Evolutionary conservation across 92 coral and sea anemone species (phyloP).

Genomic region (Diadumene lineata): DNA sequence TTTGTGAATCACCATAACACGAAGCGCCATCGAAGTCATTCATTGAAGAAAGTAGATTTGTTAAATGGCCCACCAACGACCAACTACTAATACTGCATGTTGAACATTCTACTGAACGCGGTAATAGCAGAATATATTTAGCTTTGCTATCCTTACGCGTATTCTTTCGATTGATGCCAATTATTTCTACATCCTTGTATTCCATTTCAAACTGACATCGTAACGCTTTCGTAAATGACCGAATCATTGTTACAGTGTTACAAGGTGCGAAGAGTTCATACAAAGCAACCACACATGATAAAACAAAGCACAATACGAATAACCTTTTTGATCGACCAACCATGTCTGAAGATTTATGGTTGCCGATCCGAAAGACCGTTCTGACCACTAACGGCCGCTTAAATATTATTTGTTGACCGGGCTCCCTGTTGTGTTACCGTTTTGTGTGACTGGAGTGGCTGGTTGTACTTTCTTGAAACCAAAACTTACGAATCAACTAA

Average conservation of each 20-base stretch:
- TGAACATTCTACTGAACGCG: background rate
- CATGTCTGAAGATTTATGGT: too few relatives aligned
- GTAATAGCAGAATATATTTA: background rate
- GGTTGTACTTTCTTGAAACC: too few relatives aligned
- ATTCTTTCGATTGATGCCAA: background rate
- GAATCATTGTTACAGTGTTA: background rate
- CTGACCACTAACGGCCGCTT: too few relatives aligned
- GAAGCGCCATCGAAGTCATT: conserved; percentile 35
- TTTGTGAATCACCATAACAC: background rate
- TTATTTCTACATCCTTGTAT: background rate
- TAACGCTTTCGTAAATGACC: background rate
- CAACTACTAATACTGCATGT: background rate
- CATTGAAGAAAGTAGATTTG: conserved; percentile 10
- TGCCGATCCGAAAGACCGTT: too few relatives aligned
- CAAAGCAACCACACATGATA: background rate
- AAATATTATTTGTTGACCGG: too few relatives aligned
- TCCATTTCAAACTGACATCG: background rate
- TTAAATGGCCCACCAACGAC: background rate
- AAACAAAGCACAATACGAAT: background rate
- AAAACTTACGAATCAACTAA: too few relatives aligned
- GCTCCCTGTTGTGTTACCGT: too few relatives aligned
- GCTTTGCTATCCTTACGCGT: background rate
- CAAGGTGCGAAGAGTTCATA: background rate
- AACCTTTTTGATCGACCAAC: background rate
- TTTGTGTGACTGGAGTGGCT: too few relatives aligned